phyloP scores from a whole-genome alignment of 2,113 vertebrate genomes.

The Oreotrochilus melanogaster region DNA sequence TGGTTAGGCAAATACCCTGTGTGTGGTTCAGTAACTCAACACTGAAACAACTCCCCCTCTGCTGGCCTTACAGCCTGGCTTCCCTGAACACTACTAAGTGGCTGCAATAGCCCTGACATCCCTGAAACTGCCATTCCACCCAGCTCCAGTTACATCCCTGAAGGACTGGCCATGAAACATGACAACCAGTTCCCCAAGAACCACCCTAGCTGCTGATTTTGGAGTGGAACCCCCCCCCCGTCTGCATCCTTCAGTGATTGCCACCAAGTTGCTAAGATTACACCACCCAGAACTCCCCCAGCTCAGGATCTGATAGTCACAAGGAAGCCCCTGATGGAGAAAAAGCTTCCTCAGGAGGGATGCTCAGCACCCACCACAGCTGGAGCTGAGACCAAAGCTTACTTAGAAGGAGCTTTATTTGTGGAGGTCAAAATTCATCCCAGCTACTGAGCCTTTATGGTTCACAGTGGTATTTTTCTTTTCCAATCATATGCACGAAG shows the following conservation, averaged over 20 bases:
- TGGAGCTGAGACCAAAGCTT: not conserved
- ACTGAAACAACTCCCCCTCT: not conserved
- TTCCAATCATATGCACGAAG: not conserved
- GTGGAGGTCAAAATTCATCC: not conserved
- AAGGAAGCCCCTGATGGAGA: not conserved
- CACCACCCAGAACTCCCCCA: not conserved
- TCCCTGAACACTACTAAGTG: not conserved
- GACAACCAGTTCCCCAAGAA: not conserved
- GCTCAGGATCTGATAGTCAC: not conserved
- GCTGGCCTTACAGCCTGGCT: not conserved
- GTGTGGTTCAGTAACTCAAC: slow-evolving; percentile 23
- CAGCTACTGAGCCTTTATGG: not conserved
- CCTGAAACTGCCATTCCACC: not conserved
- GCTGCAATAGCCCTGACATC: not conserved
- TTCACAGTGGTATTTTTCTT: not conserved
- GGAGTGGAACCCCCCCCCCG: accelerated
- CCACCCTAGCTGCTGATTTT: accelerated
- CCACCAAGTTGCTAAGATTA: not conserved
- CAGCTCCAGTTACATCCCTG: not conserved
- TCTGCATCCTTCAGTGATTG: accelerated
- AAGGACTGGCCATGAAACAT: not conserved
- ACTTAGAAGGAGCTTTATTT: not conserved
- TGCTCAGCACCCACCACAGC: not conserved
- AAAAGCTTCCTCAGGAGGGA: not conserved
- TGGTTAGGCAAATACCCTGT: slow-evolving; percentile 75